Percentiles rank a stretch among this genome's conserved stretches.
Evolutionary conservation across 1,140 invertebrate species (phyloP).

Genomic region (Helicoverpa armigera): DNA sequence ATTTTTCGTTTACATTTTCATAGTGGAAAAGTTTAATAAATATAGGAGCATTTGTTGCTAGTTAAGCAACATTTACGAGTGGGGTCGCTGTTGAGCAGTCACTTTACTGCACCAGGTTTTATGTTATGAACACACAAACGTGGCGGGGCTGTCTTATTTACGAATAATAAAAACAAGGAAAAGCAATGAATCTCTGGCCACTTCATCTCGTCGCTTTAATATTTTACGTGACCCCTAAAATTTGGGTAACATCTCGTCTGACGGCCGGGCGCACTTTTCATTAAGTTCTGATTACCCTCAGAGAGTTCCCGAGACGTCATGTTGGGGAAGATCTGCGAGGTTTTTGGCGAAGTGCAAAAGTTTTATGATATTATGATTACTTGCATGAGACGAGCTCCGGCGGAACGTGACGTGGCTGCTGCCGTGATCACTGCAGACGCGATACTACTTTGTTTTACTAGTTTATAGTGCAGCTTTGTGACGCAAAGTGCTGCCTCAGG

Average conservation of each 20-base stretch:
- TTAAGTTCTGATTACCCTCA: conserved; percentile 84
- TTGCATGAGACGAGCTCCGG: conserved; percentile 72
- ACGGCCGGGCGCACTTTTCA: conserved; percentile 81
- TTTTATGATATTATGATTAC: conserved; percentile 85
- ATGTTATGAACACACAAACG: conserved; percentile 83
- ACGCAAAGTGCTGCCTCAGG: background rate
- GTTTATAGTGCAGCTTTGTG: background rate
- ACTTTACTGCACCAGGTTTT: conserved; percentile 82
- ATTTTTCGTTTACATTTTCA: conserved; percentile 24
- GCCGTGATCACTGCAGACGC: conserved; percentile 50
- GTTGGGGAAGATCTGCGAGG: conserved; percentile 71
- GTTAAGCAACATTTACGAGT: conserved; percentile 78
- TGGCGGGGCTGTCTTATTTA: conserved; percentile 80
- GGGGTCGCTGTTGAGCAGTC: conserved; percentile 68
- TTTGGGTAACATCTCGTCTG: conserved; percentile 76
- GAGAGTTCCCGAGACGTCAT: conserved; percentile 74
- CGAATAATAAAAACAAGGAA: conserved; percentile 86
- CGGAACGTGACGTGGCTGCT: conserved; percentile 63
- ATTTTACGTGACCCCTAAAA: conserved; percentile 86
- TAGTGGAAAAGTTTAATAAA: conserved; percentile 41
- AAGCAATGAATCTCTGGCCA: conserved; percentile 84
- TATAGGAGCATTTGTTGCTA: conserved; percentile 45
- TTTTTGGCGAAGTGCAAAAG: conserved; percentile 83
- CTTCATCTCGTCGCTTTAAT: conserved; percentile 85
- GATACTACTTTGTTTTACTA: conserved; percentile 48